Evolutionary conservation across 1,140 invertebrate species (phyloP).

Genomic region (Epicauta chinensis): DNA sequence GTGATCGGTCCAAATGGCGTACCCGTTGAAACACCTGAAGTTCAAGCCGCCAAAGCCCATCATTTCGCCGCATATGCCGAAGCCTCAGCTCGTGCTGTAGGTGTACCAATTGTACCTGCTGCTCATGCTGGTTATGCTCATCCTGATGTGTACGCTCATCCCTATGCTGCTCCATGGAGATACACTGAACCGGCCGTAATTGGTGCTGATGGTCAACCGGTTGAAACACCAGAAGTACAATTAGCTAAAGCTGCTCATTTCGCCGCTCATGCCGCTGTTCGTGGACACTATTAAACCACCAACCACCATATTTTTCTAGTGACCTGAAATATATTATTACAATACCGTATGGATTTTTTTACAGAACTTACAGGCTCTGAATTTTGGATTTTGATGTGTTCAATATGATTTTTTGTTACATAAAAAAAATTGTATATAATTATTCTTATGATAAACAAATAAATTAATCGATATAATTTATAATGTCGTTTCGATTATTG

Average conservation of each 20-base stretch:
- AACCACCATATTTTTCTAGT: too few species aligned
- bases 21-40: constrained; percentile 53
- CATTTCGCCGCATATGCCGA: constrained; percentile 46
- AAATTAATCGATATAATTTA: too few species aligned
- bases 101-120: neutral
- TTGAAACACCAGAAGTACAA: constrained; percentile 53
- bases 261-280: constrained; percentile 46
- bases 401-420: too few species aligned
- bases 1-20: constrained; percentile 47
- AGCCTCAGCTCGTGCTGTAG: constrained; percentile 43
- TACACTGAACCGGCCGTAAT: constrained; percentile 8
- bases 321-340: too few species aligned
- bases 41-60: constrained; percentile 53
- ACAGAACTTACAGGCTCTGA: too few species aligned
- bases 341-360: too few species aligned
- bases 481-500: too few species aligned
- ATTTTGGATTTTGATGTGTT: too few species aligned
- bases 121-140: constrained; percentile 6
- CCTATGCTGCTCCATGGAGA: constrained; percentile 5
- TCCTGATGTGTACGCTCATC: too few species aligned
- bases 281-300: constrained; percentile 14
- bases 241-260: constrained; percentile 54
- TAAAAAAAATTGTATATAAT: too few species aligned
- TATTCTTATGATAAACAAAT: too few species aligned
- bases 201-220: constrained; percentile 31